These are phyloP conservation scores for Oreonectes daqikongensis DNA, from an alignment of 2,797 vertebrate genomes.

Conservation along the genomic window DNA sequence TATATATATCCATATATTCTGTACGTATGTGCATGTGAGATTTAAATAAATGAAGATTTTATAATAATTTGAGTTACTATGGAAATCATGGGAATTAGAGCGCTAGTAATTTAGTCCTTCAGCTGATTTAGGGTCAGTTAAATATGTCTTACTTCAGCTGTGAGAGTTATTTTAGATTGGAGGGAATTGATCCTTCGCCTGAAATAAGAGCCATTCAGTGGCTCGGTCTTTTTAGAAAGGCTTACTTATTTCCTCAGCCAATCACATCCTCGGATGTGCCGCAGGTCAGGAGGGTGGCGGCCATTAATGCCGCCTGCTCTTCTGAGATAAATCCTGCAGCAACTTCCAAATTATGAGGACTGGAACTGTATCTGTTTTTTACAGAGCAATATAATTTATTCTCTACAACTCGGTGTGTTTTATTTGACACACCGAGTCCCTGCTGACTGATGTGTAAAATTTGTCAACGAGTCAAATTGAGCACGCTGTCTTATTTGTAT, in stretches of 20 bases:
- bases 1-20: neutral
- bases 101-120: constrained; percentile 6
- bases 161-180: constrained; percentile 19
- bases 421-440: constrained; percentile 35
- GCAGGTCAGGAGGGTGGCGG: constrained; percentile 25
- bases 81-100: constrained; percentile 8
- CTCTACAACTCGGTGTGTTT: neutral
- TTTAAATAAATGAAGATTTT: neutral
- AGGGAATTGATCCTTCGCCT: constrained; percentile 24
- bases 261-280: constrained; percentile 20
- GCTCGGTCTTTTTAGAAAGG: constrained; percentile 8
- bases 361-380: constrained; percentile 14
- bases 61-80: neutral
- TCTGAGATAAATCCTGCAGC: constrained; percentile 36
- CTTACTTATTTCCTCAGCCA: constrained; percentile 30
- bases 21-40: neutral
- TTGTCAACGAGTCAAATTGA: constrained; percentile 27
- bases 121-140: constrained; percentile 33
- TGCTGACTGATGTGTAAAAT: constrained; percentile 26
- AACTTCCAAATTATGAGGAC: constrained; percentile 27
- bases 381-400: constrained; percentile 14
- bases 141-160: constrained; percentile 17
- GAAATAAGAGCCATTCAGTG: constrained; percentile 20
- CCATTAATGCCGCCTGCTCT: constrained; percentile 31
- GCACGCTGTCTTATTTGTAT: neutral